Percentiles rank a stretch among this genome's conserved stretches.
These are phyloP conservation scores for Myripristis jacobus DNA, from an alignment of 2,797 vertebrate species.

Conservation along the genomic window DNA sequence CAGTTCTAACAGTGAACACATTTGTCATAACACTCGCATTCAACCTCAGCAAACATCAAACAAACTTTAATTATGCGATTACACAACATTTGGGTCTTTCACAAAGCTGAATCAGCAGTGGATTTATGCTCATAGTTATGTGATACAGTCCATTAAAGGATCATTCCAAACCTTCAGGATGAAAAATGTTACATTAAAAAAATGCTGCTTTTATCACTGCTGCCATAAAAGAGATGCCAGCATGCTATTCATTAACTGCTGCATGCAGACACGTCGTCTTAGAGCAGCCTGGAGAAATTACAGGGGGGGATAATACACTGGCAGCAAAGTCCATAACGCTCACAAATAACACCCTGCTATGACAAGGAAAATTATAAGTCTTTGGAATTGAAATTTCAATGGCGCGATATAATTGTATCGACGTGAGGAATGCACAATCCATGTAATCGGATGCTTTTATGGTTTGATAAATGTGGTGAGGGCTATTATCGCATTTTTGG, in stretches of 20 bases:
- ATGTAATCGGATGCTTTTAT: conserved; percentile 61
- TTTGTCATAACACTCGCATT: conserved; percentile 50
- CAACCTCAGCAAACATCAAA: conserved; percentile 34
- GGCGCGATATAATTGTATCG: conserved; percentile 60
- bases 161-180: conserved; percentile 51
- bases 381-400: conserved; percentile 69
- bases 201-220: conserved; percentile 42
- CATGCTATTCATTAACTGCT: conserved; percentile 74
- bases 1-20: conserved; percentile 38
- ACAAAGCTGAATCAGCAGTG: conserved; percentile 37
- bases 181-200: conserved; percentile 54
- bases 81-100: conserved; percentile 36
- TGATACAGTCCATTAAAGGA: conserved; percentile 50
- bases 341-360: conserved; percentile 81
- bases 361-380: conserved; percentile 80
- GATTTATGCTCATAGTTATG: conserved; percentile 43
- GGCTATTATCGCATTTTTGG: conserved; percentile 37
- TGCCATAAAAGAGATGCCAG: conserved; percentile 71
- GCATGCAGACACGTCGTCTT: conserved; percentile 79
- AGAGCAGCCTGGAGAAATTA: conserved; percentile 81
- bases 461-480: conserved; percentile 42
- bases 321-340: conserved; percentile 79
- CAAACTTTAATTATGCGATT: conserved; percentile 52
- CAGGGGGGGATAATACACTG: conserved; percentile 74
- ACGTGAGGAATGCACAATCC: conserved; percentile 53